A percentile compares a stretch with the other conserved stretches of the same genome.
Evolutionary conservation across 1,140 invertebrate species (phyloP).

Genomic region (Drosophila asahinai): DNA sequence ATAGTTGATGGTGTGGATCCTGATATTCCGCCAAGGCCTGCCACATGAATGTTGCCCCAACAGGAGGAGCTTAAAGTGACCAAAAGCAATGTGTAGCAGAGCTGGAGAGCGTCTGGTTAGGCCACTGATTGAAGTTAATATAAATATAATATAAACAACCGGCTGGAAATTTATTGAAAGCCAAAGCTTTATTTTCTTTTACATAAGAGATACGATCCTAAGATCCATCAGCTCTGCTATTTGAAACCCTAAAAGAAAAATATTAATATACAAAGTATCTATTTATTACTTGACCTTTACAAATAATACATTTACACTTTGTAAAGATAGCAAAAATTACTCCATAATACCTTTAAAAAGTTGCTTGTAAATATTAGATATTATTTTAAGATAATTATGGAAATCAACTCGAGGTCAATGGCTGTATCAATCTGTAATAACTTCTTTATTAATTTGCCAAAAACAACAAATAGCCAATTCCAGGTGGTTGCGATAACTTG

Average conservation of each 20-base stretch:
- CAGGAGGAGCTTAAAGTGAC: conserved; percentile 29
- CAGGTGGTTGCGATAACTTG: neutral
- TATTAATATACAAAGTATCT: too few relatives aligned
- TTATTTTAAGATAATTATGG: neutral
- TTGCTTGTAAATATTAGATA: too few relatives aligned
- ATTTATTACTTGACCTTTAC: too few relatives aligned
- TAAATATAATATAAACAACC: neutral
- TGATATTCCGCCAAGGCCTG: conserved; percentile 10
- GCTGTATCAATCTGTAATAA: neutral
- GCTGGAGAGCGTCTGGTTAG: conserved; percentile 5
- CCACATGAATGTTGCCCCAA: conserved; percentile 30
- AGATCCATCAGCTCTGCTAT: too few relatives aligned
- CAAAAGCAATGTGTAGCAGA: conserved; percentile 6
- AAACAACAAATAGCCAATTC: neutral
- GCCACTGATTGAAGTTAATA: conserved; percentile 15
- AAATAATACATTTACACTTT: too few relatives aligned
- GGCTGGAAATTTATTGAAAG: neutral
- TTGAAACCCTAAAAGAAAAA: too few relatives aligned
- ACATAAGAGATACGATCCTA: too few relatives aligned
- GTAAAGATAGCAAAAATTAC: too few relatives aligned
- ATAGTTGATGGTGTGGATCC: conserved; percentile 28
- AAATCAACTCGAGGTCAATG: neutral
- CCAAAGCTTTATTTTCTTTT: neutral
- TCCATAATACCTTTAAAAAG: too few relatives aligned
- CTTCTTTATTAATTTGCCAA: neutral